A percentile compares a stretch with the other conserved stretches of the same genome.
Conservation (phyloP, 1,140 invertebrate genomes). For the Calycopis cecrops region DNA sequence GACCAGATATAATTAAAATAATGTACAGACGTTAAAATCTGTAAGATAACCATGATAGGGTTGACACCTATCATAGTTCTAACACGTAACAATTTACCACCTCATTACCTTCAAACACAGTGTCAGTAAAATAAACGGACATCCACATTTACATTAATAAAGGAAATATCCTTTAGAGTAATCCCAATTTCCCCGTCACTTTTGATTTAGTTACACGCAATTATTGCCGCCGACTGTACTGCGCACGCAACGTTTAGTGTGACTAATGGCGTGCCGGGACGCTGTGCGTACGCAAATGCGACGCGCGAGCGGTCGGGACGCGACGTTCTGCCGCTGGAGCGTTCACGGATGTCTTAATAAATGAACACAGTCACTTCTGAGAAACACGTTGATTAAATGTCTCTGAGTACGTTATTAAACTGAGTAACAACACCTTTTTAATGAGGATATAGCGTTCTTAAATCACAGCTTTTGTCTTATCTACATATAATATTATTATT, state of each 20-base stretch:
- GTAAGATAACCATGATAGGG: no score
- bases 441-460: no score
- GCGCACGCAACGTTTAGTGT: slow-evolving; percentile 36
- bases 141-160: not conserved
- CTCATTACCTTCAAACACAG: no score
- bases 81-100: no score
- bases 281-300: slow-evolving; percentile 27
- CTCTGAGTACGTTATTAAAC: no score
- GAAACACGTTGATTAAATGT: slow-evolving; percentile 7
- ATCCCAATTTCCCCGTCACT: not conserved
- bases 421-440: no score
- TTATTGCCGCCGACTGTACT: slow-evolving; percentile 13
- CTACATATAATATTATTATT: no score
- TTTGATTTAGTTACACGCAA: not conserved
- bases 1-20: no score
- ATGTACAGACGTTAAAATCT: no score
- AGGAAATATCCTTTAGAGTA: not conserved
- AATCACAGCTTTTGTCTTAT: no score
- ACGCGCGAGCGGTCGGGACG: slow-evolving; percentile 20
- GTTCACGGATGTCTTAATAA: slow-evolving; percentile 39
- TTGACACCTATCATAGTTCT: no score
- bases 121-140: no score
- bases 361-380: slow-evolving; percentile 18
- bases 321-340: slow-evolving; percentile 24
- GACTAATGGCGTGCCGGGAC: slow-evolving; percentile 32